Conservation (phyloP, 2,888 invertebrate species). For the Synanthedon tipuliformis region DNA sequence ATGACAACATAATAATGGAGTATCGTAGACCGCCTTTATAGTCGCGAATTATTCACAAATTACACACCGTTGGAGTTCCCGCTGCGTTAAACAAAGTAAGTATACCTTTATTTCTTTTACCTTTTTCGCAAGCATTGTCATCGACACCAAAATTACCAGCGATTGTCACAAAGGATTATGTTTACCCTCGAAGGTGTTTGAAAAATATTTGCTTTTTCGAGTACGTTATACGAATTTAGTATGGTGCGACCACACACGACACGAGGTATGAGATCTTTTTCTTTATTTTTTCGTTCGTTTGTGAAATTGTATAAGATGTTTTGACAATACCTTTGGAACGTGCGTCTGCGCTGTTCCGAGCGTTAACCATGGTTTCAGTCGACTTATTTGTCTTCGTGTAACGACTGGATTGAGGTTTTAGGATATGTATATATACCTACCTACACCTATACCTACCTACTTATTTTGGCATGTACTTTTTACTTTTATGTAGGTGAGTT, state of each 20-base stretch:
- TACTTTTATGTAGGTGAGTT: no score
- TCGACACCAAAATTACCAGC: conserved; percentile 55
- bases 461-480: no score
- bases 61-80: conserved; percentile 51
- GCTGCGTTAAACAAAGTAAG: conserved; percentile 50
- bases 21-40: conserved; percentile 29
- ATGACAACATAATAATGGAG: conserved; percentile 54
- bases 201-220: conserved; percentile 66
- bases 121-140: conserved; percentile 48
- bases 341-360: conserved; percentile 50
- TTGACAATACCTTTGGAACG: conserved; percentile 61
- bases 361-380: conserved; percentile 53
- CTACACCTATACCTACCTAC: no score
- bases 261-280: conserved; percentile 28
- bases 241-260: conserved; percentile 39
- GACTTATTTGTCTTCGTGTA: conserved; percentile 37
- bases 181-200: conserved; percentile 57
- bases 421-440: neutral
- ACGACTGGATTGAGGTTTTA: conserved; percentile 7
- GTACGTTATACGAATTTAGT: conserved; percentile 50
- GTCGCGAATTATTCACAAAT: conserved; percentile 55
- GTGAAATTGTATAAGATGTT: conserved; percentile 65
- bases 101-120: conserved; percentile 21
- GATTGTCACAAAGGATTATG: conserved; percentile 55
- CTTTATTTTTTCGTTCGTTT: conserved; percentile 25